These are phyloP conservation scores for Apaloderma vittatum DNA, from an alignment of 2,113 vertebrate genomes.

Conservation along the genomic window DNA sequence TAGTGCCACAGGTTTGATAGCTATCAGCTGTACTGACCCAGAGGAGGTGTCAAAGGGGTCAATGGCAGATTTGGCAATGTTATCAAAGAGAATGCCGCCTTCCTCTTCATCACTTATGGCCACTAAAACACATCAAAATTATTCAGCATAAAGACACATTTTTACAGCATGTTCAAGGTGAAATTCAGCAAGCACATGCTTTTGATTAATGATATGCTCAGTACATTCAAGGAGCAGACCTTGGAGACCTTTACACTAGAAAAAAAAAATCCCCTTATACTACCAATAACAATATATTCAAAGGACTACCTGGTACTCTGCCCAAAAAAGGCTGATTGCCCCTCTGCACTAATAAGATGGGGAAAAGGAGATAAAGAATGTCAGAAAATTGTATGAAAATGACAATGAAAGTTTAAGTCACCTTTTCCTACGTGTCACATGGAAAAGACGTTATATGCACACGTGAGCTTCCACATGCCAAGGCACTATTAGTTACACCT, in stretches of 20 bases:
- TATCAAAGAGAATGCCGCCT: conserved; percentile 81
- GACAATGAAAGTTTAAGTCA: not conserved
- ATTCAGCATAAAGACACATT: conserved; percentile 35
- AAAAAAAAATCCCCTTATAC: not conserved
- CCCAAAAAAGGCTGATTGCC: not conserved
- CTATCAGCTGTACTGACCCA: conserved; percentile 94
- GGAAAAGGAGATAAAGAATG: not conserved
- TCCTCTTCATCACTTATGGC: conserved; percentile 81
- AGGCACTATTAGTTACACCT: not conserved
- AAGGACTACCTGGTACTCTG: not conserved
- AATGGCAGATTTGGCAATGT: conserved; percentile 71
- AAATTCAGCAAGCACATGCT: not conserved
- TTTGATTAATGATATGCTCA: not conserved
- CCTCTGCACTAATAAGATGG: not conserved
- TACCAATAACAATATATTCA: not conserved
- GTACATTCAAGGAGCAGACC: not conserved
- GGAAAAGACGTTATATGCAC: not conserved
- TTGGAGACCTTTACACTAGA: not conserved
- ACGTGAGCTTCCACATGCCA: not conserved
- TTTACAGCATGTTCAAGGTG: not conserved
- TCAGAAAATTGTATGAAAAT: not conserved
- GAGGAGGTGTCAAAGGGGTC: conserved; percentile 95
- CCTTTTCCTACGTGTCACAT: not conserved
- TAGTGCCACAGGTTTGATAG: conserved; percentile 89
- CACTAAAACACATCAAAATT: conserved; percentile 72